Evolutionary conservation across 2,797 vertebrate species (phyloP), one percentile per base, ranked within the genome.

Genomic region (Euphonia xanthogaster): DNA sequence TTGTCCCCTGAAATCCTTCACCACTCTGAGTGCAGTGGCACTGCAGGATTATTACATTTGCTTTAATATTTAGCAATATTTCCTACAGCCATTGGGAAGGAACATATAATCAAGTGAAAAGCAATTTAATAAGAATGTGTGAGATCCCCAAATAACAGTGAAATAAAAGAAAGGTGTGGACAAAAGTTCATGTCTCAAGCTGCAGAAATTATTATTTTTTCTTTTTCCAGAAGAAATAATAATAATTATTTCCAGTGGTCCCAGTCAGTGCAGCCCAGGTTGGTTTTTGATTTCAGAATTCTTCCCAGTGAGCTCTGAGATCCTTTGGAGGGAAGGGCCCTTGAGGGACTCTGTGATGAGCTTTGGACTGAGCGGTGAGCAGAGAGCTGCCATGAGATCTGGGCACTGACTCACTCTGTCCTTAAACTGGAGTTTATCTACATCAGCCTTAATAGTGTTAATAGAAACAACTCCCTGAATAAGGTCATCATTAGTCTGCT

Each of bases 401-500:
- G 11, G 19, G 1, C 31, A 3, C 28, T 74, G 72, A 42, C 79
- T 62, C 72, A 1, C 44, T 6, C 53, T 42, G 45, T n/a, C 51
- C 27, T 35, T 53, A 14, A 30, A 4, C 1, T 10, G 72, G 14
- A 13, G 3, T 62, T 86, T 22, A 17, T 4, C 1, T 42, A 12
- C 6, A 3, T 12, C 60, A 22, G 28, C 44, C 18, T 62, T 33
- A 10, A 18, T 10, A 4, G 2, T 7, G 13, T 31, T 53, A 53
- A 51, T 3, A 33, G 42, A 24, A 88, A 66, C 14, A 67, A 3
- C 27, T 68, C 58, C 55, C 63, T 80, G 61, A 83, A 18, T 27
- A 2, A 6, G 4, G 1, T 33, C 18, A 5, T 31, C 13, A 3
- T 16, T 31, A 20, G 5, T 27, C 45, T 73, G 24, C 10, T n/a